Conservation (phyloP, 2,797 vertebrate genomes). For the Danio albolineatus region DNA sequence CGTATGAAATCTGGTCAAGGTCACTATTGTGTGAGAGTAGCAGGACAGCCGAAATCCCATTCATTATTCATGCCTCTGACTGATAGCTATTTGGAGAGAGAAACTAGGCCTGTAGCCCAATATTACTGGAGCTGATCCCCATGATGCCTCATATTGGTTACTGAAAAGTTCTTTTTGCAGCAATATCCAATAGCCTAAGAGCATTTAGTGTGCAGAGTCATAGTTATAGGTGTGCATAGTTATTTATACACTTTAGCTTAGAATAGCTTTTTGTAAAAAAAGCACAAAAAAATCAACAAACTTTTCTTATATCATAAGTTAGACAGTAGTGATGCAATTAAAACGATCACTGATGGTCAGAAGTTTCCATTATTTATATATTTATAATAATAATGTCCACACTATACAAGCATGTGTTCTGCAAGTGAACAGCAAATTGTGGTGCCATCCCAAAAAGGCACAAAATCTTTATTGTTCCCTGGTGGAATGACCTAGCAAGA, state of each 20-base stretch:
- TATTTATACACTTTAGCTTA: not conserved
- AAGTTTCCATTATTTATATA: no score
- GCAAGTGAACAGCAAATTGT: no score
- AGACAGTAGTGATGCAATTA: no score
- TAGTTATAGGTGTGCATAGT: not conserved
- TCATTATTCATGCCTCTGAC: slow-evolving; percentile 55
- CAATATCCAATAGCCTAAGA: not conserved
- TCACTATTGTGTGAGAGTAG: slow-evolving; percentile 46
- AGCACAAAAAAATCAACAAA: no score
- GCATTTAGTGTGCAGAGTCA: not conserved
- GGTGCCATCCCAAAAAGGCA: no score
- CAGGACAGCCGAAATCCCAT: slow-evolving; percentile 37
- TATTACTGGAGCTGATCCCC: slow-evolving; percentile 29
- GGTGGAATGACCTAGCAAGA: no score
- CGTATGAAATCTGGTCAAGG: slow-evolving; percentile 40
- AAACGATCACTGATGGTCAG: no score
- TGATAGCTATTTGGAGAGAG: slow-evolving; percentile 26
- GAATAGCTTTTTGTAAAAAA: no score
- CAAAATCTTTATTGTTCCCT: no score
- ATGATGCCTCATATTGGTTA: slow-evolving; percentile 2
- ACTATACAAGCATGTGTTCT: no score
- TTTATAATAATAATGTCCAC: no score
- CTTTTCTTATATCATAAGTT: no score
- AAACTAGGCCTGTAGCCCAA: slow-evolving; percentile 23
- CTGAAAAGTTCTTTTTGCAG: not conserved